Evolutionary conservation across 2,888 invertebrate genomes (phyloP).

Genomic region (Trichacis sp.): DNA sequence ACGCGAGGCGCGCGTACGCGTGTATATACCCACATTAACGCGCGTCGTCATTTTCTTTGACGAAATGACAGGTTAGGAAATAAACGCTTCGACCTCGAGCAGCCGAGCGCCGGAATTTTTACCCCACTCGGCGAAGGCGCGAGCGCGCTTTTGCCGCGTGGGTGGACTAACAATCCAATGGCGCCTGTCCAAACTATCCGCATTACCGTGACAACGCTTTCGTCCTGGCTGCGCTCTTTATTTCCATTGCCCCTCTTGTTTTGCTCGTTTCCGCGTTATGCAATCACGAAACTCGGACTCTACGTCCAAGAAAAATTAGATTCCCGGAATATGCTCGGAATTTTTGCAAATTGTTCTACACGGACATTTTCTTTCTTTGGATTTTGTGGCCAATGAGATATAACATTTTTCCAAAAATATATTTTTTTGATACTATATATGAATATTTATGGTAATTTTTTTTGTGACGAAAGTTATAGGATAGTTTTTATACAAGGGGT

Average conservation of each 20-base stretch:
- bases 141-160: slow-evolving; percentile 17
- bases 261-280: not conserved
- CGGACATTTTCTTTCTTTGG: too few relatives aligned
- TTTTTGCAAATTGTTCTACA: too few relatives aligned
- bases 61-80: slow-evolving; percentile 36
- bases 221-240: not conserved
- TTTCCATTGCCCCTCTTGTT: not conserved
- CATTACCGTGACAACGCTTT: slow-evolving; percentile 10
- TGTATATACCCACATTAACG: not conserved
- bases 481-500: too few relatives aligned
- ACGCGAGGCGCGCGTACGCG: slow-evolving; percentile 17
- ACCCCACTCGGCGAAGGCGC: slow-evolving; percentile 18
- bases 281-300: not conserved
- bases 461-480: too few relatives aligned
- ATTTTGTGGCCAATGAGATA: too few relatives aligned
- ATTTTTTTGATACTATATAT: too few relatives aligned
- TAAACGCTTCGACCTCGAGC: slow-evolving; percentile 28
- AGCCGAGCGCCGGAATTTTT: slow-evolving; percentile 33
- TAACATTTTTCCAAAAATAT: too few relatives aligned
- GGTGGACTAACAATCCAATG: slow-evolving; percentile 32
- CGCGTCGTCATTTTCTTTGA: slow-evolving; percentile 26
- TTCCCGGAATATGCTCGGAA: too few relatives aligned
- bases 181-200: slow-evolving; percentile 35
- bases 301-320: too few relatives aligned
- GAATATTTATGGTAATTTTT: too few relatives aligned